Evolutionary conservation across 2,113 vertebrate genomes (phyloP).

Genomic region (Zapornia atra): DNA sequence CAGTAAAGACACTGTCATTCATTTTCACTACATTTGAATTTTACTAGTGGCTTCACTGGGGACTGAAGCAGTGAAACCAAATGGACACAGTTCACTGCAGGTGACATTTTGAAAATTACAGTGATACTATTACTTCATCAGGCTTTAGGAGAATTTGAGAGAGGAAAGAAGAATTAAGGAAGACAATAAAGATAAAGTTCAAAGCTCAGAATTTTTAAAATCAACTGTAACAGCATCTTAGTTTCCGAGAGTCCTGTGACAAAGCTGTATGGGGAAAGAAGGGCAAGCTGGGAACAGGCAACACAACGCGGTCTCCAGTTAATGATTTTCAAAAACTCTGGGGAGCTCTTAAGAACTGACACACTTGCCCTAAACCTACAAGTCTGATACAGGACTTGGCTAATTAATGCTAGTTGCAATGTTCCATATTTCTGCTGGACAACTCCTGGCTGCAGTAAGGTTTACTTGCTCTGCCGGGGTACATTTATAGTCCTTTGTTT

Average conservation of each 20-base stretch:
- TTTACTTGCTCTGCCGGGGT: neutral
- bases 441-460: neutral
- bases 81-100: neutral
- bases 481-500: neutral
- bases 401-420: neutral
- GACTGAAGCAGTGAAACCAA: neutral
- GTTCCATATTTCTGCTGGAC: neutral
- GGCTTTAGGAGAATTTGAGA: neutral
- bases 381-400: neutral
- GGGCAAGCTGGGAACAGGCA: neutral
- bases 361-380: neutral
- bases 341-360: neutral
- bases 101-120: neutral
- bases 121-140: neutral
- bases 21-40: neutral
- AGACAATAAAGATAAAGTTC: neutral
- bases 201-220: neutral
- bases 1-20: neutral
- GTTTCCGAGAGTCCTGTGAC: neutral
- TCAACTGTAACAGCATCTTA: neutral
- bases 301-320: rapidly evolving
- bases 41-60: neutral
- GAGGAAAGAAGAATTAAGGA: neutral
- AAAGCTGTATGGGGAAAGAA: neutral
- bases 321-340: neutral